These are phyloP conservation scores for Tinea trinotella DNA, from an alignment of 2,888 invertebrate genomes.

Conservation along the genomic window DNA sequence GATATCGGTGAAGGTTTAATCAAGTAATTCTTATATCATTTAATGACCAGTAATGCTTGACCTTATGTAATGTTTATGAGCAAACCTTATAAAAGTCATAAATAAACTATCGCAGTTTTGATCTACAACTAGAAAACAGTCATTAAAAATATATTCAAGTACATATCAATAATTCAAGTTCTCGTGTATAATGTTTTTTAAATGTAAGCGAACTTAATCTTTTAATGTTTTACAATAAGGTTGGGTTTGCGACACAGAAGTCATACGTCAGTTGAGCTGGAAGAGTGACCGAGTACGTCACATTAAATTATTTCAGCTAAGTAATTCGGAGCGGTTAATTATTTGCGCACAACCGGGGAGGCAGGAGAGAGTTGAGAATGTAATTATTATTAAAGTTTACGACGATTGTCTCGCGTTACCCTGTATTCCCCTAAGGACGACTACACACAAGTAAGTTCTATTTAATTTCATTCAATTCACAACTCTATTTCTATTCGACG, in stretches of 20 bases:
- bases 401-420: conserved; percentile 70
- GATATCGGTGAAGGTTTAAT: background rate
- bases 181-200: background rate
- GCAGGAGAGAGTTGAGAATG: conserved; percentile 62
- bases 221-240: background rate
- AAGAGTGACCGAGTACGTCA: conserved; percentile 40
- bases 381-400: conserved; percentile 74
- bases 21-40: background rate
- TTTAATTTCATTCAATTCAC: conserved; percentile 16
- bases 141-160: too few relatives aligned
- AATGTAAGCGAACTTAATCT: background rate
- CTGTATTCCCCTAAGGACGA: conserved; percentile 40
- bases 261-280: background rate
- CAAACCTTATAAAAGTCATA: background rate
- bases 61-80: background rate
- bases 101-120: background rate
- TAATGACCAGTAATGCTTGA: background rate
- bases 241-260: background rate
- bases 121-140: background rate
- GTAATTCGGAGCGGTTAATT: conserved; percentile 73
- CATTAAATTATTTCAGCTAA: conserved; percentile 72
- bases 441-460: conserved; percentile 7
- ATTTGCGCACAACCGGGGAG: conserved; percentile 66
- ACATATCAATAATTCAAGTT: too few relatives aligned
- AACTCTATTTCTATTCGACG: conserved; percentile 25